Base-by-base conservation (phyloP, 2,113 vertebrate genomes). In the Lepisosteus osseus region DNA sequence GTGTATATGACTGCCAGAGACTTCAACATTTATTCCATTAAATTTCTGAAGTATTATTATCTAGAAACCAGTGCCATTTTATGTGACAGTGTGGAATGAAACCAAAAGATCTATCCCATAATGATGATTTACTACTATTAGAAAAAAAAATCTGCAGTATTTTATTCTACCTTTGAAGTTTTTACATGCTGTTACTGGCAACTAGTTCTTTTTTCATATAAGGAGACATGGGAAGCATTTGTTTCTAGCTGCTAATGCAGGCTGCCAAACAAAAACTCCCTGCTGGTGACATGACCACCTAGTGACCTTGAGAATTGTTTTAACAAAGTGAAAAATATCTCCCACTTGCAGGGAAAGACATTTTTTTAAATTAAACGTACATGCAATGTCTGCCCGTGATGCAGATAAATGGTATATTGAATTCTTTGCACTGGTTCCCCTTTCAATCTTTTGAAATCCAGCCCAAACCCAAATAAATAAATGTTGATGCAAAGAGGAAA, bases 281-380 rank as follows among this genome's bases (percentile, higher is more conserved):
- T 84, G 86, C 91, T 91, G 85, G 89, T 91, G 91, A 93, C 87
- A 88, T 94, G 92, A 94, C 92, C 93, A 94, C 87, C 91, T 91
- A 90, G 90, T 91, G 92, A 93, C 93, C 91, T 91, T 88, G 89
- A 90, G 91, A 93, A 94, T 89, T 91, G 92, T 92, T 93, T 92
- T 92, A 94, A 94, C 93, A 92, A 92, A 90, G 91, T 94, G 92
- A 94, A 94, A 94, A 94, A 94, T 93, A 92, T 92, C 92, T 91
- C 92, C 91, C 91, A 91, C 90, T 93, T 88, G 89, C 92, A 93
- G 91, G 90, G 91, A 92, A 89, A 87, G 78, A 88, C 89, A 89
- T 92, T 93, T 93, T 93, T 92, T 90, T 83, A 68, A 92, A 93
- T 92, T 90, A 92, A 92, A 92, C 80, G 89, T 90, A 92, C 90